Evolutionary conservation across 2,888 invertebrate species (phyloP).

Genomic region (Chrysina gloriosa): DNA sequence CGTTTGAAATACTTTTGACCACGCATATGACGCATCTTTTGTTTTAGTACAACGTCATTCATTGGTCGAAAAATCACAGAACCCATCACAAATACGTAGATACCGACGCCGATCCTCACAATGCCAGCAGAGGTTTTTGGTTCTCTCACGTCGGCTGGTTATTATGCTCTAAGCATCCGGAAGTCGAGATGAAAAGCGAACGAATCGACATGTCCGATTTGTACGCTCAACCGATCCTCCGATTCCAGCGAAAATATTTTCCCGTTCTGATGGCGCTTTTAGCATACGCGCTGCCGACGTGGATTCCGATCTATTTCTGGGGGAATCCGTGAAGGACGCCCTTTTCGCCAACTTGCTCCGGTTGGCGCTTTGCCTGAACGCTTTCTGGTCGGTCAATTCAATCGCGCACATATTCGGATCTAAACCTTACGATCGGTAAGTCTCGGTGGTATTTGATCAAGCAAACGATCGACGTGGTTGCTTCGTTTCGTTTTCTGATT

Average conservation of each 20-base stretch:
- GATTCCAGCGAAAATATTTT: constrained; percentile 90
- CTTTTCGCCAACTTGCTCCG: constrained; percentile 81
- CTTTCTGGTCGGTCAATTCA: constrained; percentile 92
- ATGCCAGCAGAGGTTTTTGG: constrained; percentile 93
- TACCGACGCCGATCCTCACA: constrained; percentile 94
- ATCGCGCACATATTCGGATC: constrained; percentile 86
- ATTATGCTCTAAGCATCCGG: constrained; percentile 89
- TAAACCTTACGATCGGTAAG: constrained; percentile 80
- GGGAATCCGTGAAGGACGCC: constrained; percentile 75
- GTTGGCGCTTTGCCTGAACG: constrained; percentile 83
- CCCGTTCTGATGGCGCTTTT: constrained; percentile 77
- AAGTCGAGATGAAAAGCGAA: constrained; percentile 87
- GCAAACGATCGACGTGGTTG: not conserved
- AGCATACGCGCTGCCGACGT: constrained; percentile 83
- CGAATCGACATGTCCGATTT: constrained; percentile 88
- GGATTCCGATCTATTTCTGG: constrained; percentile 82
- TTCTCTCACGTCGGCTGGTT: constrained; percentile 97
- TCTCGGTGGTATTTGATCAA: too few relatives aligned
- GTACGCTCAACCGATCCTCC: constrained; percentile 82
- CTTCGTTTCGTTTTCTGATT: not conserved
- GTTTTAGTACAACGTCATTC: too few relatives aligned
- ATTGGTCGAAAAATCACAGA: too few relatives aligned
- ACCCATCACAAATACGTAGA: constrained; percentile 95
- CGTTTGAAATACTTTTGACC: too few relatives aligned
- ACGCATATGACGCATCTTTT: too few relatives aligned